phyloP scores from a whole-genome alignment of 2,113 vertebrate genomes.

The Eolophus roseicapilla region DNA sequence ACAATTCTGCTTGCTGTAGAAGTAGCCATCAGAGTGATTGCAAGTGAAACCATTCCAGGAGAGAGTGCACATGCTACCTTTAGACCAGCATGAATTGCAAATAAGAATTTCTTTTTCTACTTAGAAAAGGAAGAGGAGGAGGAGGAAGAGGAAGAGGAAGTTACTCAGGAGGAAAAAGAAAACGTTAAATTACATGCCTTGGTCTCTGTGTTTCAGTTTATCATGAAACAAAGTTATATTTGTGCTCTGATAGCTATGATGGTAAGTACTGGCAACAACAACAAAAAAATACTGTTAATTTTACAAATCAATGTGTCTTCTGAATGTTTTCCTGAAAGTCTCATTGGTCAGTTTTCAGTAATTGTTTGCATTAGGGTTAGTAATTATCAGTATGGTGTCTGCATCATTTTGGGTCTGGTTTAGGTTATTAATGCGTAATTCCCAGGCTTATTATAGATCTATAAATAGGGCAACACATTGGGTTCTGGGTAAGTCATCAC shows the following conservation, averaged over 20 bases:
- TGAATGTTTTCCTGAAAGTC: not conserved
- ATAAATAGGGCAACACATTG: not conserved
- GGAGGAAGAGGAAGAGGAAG: slow-evolving; percentile 62
- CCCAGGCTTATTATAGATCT: not conserved
- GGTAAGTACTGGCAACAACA: slow-evolving; percentile 75
- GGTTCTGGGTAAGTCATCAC: not conserved
- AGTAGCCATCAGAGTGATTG: not conserved
- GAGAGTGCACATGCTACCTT: not conserved
- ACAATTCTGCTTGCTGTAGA: not conserved
- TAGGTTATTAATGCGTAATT: not conserved
- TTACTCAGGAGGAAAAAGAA: slow-evolving; percentile 70
- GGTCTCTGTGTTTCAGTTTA: slow-evolving; percentile 90
- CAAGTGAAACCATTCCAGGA: not conserved
- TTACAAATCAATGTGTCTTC: not conserved
- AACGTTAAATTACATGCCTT: slow-evolving; percentile 80
- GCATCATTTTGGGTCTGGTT: not conserved
- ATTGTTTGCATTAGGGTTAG: not conserved
- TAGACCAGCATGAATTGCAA: not conserved
- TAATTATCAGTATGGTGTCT: not conserved
- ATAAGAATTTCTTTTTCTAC: slow-evolving; percentile 32
- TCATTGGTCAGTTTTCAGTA: not conserved
- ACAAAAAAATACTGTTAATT: not conserved
- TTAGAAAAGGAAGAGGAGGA: slow-evolving; percentile 79
- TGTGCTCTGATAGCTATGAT: slow-evolving; percentile 99
- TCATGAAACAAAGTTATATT: slow-evolving; percentile 99